Base-by-base conservation (phyloP, 2,888 invertebrate genomes). In the Microctonus brassicae region DNA sequence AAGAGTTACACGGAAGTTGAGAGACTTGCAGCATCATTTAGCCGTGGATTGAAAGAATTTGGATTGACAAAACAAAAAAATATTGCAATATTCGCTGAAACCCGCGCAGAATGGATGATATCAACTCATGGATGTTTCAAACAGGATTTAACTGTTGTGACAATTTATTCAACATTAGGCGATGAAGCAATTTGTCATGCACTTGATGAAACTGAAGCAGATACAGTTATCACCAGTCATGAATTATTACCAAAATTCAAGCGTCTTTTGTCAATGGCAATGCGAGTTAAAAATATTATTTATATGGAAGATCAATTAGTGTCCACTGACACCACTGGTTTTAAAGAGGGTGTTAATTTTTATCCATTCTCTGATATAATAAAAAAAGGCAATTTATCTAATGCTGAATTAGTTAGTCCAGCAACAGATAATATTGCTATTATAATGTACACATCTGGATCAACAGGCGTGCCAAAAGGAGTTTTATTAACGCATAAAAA, bases 361-460 rank as follows among this genome's bases (percentile, higher is more conserved):
- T 82, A 94, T 72, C 92, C 93, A 0, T 97, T 95, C 88, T 90
- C 91, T 53, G 93, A 95, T 62, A 91, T 95, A 0, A 88, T 94
- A 63, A 88, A 90, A 69, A 86, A 85, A 42, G 93, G 94, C 13
- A 88, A 86, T 60, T 69, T 79, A 1, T 86, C 88, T 5, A 79
- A 65, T 0, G 81, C 80, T 17, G 76, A 72, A 33, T 64, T 76
- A 22, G 88, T 89, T 4, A 90, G 91, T 6, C 95, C 97, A 1
- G 88, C 88, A 6, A 88, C 92, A 6, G 89, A 91, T 13, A 98
- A 99, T 87, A 92, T 94, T 4, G 99, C 99, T 62, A 96, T 99
- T 81, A 94, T 99, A 53, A 99, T 99, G 99, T 99, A 99, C 90
- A 99, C 99, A 1, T 97, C 97, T 79, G 99, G 99, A 6, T 98